Conservation (phyloP, 2,888 invertebrate species). For the Ypsolopha sequella region DNA sequence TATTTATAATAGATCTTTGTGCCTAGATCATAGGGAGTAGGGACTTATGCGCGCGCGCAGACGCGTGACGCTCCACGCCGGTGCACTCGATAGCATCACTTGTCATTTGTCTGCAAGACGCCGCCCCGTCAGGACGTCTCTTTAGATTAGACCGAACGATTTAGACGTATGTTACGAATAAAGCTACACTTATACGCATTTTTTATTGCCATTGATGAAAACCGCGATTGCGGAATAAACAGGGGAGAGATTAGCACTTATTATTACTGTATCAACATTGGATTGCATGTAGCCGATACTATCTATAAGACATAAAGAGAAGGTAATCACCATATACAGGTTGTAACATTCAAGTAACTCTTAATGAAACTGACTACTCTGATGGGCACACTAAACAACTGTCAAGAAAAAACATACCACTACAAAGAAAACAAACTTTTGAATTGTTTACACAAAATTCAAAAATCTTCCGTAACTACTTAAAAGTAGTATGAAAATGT, state of each 20-base stretch:
- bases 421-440: too few species aligned
- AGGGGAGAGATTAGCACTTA: constrained; percentile 6
- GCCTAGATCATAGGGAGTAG: constrained; percentile 25
- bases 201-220: constrained; percentile 3
- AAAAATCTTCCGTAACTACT: too few species aligned
- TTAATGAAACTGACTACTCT: too few species aligned
- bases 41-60: constrained; percentile 21
- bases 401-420: too few species aligned
- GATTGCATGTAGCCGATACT: constrained; percentile 1
- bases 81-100: constrained; percentile 34
- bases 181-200: constrained; percentile 3
- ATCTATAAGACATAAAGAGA: neutral
- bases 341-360: too few species aligned
- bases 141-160: constrained; percentile 5
- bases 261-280: constrained; percentile 2
- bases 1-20: constrained; percentile 2
- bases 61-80: constrained; percentile 33
- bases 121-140: constrained; percentile 4
- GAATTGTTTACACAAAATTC: too few species aligned
- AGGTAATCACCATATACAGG: too few species aligned
- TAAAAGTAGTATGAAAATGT: too few species aligned
- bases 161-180: constrained; percentile 4
- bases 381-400: too few species aligned
- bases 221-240: constrained; percentile 1
- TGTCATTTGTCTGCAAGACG: constrained; percentile 4